phyloP scores from a whole-genome alignment of 1,140 invertebrate species.

The Bombus huntii region DNA sequence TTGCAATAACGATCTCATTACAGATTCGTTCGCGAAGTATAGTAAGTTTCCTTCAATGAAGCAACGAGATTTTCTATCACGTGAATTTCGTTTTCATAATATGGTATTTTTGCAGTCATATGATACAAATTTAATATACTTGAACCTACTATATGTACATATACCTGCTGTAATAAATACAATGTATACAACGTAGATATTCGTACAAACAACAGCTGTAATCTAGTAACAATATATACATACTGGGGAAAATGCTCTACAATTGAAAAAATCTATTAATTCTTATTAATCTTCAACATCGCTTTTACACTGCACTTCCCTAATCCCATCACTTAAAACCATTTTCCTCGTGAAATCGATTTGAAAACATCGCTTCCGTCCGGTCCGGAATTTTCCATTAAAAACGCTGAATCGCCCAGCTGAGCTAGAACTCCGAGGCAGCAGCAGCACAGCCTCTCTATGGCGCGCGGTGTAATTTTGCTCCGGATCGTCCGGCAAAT shows the following conservation, averaged over 20 bases:
- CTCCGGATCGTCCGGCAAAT: constrained; percentile 17
- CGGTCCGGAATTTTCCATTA: background rate
- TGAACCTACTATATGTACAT: background rate
- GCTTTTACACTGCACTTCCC: background rate
- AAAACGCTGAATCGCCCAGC: background rate
- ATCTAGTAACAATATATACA: background rate
- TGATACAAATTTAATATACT: background rate
- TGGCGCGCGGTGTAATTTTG: constrained; percentile 11
- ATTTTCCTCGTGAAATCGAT: background rate
- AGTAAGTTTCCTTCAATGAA: too few species aligned
- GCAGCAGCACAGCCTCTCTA: background rate
- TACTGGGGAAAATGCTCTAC: background rate
- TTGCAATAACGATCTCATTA: too few species aligned
- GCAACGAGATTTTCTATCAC: too few species aligned
- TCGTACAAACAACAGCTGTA: background rate
- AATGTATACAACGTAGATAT: background rate
- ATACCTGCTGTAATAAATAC: background rate
- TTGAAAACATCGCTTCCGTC: background rate
- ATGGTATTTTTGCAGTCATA: background rate
- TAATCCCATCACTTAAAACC: background rate
- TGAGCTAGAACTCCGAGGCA: background rate
- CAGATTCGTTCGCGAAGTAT: too few species aligned
- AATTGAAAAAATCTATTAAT: background rate
- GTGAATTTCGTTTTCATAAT: background rate
- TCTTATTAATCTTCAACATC: background rate